Conservation (phyloP, 2,888 invertebrate genomes). For the Parnassius glacialis region DNA sequence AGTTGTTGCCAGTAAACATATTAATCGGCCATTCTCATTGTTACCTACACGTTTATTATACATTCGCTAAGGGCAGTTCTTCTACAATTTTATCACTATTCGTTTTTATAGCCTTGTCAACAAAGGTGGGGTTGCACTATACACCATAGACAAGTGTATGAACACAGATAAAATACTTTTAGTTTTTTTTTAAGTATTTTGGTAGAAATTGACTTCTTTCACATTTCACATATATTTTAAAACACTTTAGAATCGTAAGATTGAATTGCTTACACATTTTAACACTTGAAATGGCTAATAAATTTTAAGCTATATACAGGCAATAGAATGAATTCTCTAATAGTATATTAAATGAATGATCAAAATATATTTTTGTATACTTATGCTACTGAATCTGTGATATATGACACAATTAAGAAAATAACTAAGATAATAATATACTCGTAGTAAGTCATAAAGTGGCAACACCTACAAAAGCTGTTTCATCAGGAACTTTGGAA, state of each 20-base stretch:
- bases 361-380: constrained; percentile 10
- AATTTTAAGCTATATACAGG: constrained; percentile 43
- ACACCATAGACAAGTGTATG: constrained; percentile 32
- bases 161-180: constrained; percentile 33
- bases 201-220: constrained; percentile 40
- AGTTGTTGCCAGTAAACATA: constrained; percentile 79
- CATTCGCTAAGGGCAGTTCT: constrained; percentile 35
- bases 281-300: constrained; percentile 14
- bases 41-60: constrained; percentile 42
- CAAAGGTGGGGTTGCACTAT: constrained; percentile 22
- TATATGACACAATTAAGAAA: not conserved
- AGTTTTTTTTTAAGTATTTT: constrained; percentile 35
- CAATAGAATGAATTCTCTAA: constrained; percentile 32
- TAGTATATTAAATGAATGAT: constrained; percentile 5
- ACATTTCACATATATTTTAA: constrained; percentile 21
- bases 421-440: not conserved
- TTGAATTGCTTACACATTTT: constrained; percentile 1
- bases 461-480: constrained; percentile 7
- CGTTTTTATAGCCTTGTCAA: constrained; percentile 35
- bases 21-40: constrained; percentile 75
- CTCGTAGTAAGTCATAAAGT: not conserved
- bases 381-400: constrained; percentile 15
- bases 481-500: constrained; percentile 22
- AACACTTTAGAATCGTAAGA: constrained; percentile 15
- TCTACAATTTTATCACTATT: constrained; percentile 27